Evolutionary conservation across 35 echinoderm and acorn worm genomes (phyloP).

Genomic region (Ophioderma brevispina): DNA sequence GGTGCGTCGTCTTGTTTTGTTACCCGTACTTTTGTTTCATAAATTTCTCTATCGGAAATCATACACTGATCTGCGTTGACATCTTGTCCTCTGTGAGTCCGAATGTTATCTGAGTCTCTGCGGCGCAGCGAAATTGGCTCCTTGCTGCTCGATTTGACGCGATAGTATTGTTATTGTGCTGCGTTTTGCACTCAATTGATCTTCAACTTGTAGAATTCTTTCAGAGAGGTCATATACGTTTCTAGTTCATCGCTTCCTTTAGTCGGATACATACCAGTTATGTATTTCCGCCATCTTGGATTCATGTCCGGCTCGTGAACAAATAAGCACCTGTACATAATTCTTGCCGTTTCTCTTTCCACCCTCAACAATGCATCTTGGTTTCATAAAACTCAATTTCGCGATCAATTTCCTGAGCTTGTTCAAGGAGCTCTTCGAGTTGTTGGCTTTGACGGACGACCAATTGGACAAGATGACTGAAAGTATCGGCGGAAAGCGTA

Average conservation of each 20-base stretch:
- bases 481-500: neutral
- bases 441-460: conserved; percentile 60
- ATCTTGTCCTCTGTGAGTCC: too few species aligned
- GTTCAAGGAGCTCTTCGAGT: conserved; percentile 60
- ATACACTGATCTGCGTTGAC: too few species aligned
- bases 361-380: conserved; percentile 51
- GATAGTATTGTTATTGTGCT: neutral
- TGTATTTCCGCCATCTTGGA: neutral
- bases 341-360: conserved; percentile 71
- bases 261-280: neutral
- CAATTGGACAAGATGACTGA: conserved; percentile 38
- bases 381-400: conserved; percentile 87
- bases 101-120: too few species aligned
- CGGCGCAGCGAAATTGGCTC: neutral
- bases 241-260: neutral
- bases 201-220: conserved; percentile 14
- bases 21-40: too few species aligned
- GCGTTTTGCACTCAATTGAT: conserved; percentile 27
- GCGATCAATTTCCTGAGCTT: conserved; percentile 42
- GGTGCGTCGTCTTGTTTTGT: too few species aligned
- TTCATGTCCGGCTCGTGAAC: conserved; percentile 14
- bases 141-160: neutral
- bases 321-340: conserved; percentile 82
- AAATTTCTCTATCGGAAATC: too few species aligned
- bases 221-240: conserved; percentile 22